phyloP scores from a whole-genome alignment of 2,888 invertebrate species.

The Matsumyia berberina region DNA sequence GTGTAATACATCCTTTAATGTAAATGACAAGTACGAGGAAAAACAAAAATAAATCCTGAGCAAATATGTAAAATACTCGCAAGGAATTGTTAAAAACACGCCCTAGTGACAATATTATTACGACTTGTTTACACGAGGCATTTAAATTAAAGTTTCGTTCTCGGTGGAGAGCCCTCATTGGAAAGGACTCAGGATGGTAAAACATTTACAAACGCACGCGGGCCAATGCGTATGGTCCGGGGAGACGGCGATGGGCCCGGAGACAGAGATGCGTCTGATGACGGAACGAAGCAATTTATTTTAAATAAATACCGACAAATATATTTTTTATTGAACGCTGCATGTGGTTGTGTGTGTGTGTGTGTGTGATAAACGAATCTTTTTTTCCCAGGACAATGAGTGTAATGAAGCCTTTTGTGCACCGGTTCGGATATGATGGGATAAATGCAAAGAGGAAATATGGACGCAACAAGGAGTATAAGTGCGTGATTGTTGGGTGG shows the following conservation, averaged over 20 bases:
- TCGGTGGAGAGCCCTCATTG: conserved; percentile 1
- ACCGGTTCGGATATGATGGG: conserved; percentile 47
- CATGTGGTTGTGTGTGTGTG: background rate
- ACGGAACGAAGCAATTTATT: conserved; percentile 41
- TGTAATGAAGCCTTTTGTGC: conserved; percentile 51
- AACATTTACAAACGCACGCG: conserved; percentile 14
- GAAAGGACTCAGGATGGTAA: conserved; percentile 15
- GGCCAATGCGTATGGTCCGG: background rate
- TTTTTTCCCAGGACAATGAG: conserved; percentile 11
- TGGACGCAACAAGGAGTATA: conserved; percentile 34
- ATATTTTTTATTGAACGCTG: conserved; percentile 23
- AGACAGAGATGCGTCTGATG: background rate
- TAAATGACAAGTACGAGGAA: conserved; percentile 27
- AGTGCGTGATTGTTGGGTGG: conserved; percentile 3
- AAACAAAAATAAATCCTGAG: conserved; percentile 8
- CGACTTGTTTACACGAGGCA: conserved; percentile 46
- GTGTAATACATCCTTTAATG: conserved; percentile 34
- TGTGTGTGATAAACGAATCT: background rate
- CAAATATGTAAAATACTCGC: conserved; percentile 3
- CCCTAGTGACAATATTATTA: conserved; percentile 49
- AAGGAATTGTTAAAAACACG: conserved; percentile 32
- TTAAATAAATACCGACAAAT: conserved; percentile 47
- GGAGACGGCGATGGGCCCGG: background rate
- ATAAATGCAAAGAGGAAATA: conserved; percentile 40
- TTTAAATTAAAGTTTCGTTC: conserved; percentile 42